Conservation (phyloP, 2,113 vertebrate species). For the Hydropotes inermis region DNA sequence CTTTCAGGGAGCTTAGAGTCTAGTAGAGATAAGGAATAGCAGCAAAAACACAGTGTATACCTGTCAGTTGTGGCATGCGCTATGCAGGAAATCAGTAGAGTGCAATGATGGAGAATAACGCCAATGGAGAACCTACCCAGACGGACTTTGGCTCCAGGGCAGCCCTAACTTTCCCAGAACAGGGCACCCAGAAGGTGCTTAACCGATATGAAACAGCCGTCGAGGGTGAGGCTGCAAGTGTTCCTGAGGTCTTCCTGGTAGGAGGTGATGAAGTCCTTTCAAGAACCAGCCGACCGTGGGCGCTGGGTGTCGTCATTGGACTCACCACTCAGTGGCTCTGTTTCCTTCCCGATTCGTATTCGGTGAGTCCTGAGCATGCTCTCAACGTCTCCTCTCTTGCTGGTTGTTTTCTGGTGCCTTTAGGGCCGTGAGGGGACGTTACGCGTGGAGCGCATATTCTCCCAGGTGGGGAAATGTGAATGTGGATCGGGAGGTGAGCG, state of each 20-base stretch:
- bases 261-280: not conserved
- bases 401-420: not conserved
- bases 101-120: not conserved
- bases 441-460: fast-evolving
- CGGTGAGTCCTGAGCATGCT: not conserved
- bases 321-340: not conserved
- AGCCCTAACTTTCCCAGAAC: not conserved
- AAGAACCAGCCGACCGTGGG: not conserved
- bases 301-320: not conserved
- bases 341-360: not conserved
- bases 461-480: not conserved
- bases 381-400: not conserved
- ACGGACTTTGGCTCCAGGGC: not conserved
- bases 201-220: not conserved
- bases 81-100: too few relatives aligned
- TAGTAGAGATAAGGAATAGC: not conserved
- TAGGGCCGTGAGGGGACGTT: not conserved
- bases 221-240: not conserved
- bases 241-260: not conserved
- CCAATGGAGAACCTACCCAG: not conserved
- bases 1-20: not conserved
- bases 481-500: not conserved
- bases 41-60: not conserved
- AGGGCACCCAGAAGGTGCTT: not conserved
- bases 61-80: not conserved